A percentile compares a stretch with the other conserved stretches of the same genome.
These are phyloP conservation scores for Nephrotoma appendiculata DNA, from an alignment of 2,888 invertebrate species.

Conservation along the genomic window DNA sequence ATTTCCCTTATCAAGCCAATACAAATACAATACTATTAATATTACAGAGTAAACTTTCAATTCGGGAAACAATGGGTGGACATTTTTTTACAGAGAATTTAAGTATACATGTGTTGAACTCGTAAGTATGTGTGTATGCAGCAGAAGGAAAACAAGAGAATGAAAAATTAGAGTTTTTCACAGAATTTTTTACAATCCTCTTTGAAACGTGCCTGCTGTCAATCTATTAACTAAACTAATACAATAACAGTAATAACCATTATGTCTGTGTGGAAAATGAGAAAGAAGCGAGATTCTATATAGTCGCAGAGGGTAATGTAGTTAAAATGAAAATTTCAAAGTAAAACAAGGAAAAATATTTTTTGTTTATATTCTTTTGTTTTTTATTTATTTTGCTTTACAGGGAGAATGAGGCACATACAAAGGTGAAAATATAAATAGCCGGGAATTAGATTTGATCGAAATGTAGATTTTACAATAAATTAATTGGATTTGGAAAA, in stretches of 20 bases:
- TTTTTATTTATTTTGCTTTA: background rate
- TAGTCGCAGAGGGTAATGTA: background rate
- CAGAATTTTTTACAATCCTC: background rate
- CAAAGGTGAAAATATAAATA: background rate
- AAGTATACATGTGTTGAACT: background rate
- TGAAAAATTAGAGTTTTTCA: background rate
- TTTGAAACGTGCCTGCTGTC: background rate
- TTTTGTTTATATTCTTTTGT: background rate
- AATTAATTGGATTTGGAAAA: background rate
- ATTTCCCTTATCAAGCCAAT: background rate
- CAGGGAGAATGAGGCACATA: background rate
- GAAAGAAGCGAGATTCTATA: background rate
- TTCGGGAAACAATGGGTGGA: background rate
- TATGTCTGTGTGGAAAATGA: background rate
- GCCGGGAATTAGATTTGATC: background rate
- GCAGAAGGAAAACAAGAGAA: background rate
- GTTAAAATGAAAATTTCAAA: background rate
- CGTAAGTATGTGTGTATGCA: background rate
- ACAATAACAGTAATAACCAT: background rate
- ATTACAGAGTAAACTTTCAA: background rate
- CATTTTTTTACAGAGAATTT: background rate
- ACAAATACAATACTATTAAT: too few relatives aligned
- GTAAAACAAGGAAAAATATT: background rate
- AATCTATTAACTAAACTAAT: background rate
- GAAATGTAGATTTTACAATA: background rate